Evolutionary conservation across 2,113 vertebrate species (phyloP), one percentile per base, ranked within the genome.

Genomic region (Proterorhinus semilunaris): DNA sequence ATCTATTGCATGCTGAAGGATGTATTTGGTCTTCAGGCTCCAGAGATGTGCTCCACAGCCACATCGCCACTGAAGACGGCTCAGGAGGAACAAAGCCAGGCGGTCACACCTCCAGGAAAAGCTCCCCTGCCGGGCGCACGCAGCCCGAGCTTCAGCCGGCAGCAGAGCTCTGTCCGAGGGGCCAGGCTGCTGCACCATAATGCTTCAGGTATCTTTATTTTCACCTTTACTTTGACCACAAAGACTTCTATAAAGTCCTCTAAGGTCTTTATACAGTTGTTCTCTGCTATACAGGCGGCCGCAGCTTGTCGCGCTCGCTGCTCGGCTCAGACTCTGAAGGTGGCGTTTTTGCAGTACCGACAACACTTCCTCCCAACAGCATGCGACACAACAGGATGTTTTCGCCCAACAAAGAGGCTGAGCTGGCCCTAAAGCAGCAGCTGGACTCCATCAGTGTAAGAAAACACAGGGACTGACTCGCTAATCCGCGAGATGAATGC

Each of bases 361-460:
- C 96, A 7, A 98, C 95, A 0, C 88, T 99, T 16, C 98, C 98
- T 0, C 98, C 97, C 62, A 98, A 99, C 84, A 98, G 97, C 85
- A 93, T 96, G 1, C 95, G 98, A 0, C 94, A 96, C 0, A 94
- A 93, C 75, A 93, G 96, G 69, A 93, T 97, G 83, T 98, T 97
- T 83, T 94, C 97, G 27, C 96, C 96, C 44, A 96, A 93, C 89
- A 98, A 98, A 68, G 98, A 99, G 10, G 92, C 95, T 0, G 96
- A 99, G 70, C 83, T 96, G n/a, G 93, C 94, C 49, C 93, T 98
- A 82, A 92, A 94, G 49, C 97, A 98, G 90, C 96, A 98, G 83
- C 91, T 99, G 11, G 95, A 96, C 88, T 96, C 97, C 0, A 96
- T 98, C 88, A 95, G 94, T n/a, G 96, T 99, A 83, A 96, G 96